phyloP scores from a whole-genome alignment of 2,888 invertebrate species.

The Lycia hirtaria region DNA sequence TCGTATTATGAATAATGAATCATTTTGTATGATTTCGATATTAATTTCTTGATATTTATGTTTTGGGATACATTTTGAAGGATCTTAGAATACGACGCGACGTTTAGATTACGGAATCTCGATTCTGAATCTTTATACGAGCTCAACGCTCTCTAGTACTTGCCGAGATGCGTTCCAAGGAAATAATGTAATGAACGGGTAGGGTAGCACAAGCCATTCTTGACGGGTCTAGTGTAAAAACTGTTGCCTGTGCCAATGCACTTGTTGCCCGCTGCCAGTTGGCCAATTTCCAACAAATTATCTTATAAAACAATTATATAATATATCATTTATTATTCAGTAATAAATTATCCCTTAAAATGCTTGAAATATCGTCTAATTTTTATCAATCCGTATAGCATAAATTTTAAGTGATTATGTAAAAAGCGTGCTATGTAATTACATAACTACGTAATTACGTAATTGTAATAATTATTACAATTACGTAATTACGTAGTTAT shows the following conservation, averaged over 20 bases:
- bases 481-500: no score
- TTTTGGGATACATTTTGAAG: background rate
- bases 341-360: background rate
- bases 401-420: no score
- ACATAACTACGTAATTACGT: no score
- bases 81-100: background rate
- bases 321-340: background rate
- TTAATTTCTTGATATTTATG: background rate
- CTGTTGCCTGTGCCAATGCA: conserved; percentile 3
- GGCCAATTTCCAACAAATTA: conserved; percentile 8
- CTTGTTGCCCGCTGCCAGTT: conserved; percentile 12
- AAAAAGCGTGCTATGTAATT: no score
- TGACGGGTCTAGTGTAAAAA: conserved; percentile 1
- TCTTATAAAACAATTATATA: background rate
- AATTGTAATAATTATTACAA: no score
- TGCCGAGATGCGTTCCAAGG: background rate
- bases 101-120: background rate
- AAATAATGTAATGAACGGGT: background rate
- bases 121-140: no score
- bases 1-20: no score
- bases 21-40: no score
- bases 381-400: no score
- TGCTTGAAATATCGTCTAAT: no score
- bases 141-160: background rate
- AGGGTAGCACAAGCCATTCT: background rate